Conservation (phyloP, 2,888 invertebrate genomes). For the Agrypnus murinus region DNA sequence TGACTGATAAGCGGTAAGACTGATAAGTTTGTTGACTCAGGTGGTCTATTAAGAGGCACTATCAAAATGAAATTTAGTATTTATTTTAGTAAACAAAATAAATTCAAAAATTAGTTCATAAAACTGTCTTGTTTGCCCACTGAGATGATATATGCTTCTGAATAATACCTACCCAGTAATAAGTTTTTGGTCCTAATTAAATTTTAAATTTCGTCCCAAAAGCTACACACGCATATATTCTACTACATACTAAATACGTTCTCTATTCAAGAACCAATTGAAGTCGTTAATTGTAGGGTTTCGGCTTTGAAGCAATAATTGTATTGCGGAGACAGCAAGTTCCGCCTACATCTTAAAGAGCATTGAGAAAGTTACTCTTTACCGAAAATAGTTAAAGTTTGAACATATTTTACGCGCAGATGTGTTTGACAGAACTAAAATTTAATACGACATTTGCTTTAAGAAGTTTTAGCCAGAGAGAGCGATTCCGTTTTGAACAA, state of each 20-base stretch:
- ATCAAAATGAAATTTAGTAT: no score
- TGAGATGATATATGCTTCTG: no score
- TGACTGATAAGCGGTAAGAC: no score
- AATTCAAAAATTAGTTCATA: no score
- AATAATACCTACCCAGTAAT: no score
- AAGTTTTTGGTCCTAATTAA: constrained; percentile 12
- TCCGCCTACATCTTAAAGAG: constrained; percentile 43
- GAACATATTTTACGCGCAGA: constrained; percentile 64
- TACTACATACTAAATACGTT: background rate
- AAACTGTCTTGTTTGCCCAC: no score
- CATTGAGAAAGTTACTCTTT: constrained; percentile 51
- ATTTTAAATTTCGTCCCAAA: constrained; percentile 37
- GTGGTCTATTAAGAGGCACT: no score
- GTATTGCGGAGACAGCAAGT: constrained; percentile 48
- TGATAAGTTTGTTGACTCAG: no score
- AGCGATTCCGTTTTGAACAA: constrained; percentile 56
- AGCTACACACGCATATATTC: constrained; percentile 2
- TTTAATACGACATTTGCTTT: constrained; percentile 62
- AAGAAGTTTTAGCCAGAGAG: constrained; percentile 61
- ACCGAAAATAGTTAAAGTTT: constrained; percentile 62
- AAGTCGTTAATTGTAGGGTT: constrained; percentile 48
- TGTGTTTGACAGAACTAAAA: constrained; percentile 66
- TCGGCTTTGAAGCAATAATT: constrained; percentile 47
- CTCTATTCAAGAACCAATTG: constrained; percentile 41
- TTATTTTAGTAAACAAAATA: no score